Percentiles rank a stretch among this genome's conserved stretches.
Conservation (phyloP, 2,888 invertebrate species). For the Drosophila limbata region DNA sequence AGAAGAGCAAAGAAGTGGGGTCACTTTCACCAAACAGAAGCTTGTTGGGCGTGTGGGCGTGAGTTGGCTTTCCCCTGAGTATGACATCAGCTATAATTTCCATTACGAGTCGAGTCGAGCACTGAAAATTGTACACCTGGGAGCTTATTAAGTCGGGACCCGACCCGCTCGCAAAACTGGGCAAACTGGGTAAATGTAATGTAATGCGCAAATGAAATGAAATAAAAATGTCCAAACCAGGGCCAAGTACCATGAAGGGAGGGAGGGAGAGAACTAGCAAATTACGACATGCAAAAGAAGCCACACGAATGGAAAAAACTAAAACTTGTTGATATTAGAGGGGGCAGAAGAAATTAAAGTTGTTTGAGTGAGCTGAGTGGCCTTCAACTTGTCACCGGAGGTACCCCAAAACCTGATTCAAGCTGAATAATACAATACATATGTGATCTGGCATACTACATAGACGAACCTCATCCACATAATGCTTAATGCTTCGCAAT, state of each 20-base stretch:
- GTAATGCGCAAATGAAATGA: conserved; percentile 79
- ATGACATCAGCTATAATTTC: conserved; percentile 82
- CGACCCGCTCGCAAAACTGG: conserved; percentile 31
- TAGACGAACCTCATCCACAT: conserved; percentile 6
- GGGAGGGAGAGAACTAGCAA: conserved; percentile 16
- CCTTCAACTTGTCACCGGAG: conserved; percentile 11
- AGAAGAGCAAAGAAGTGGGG: conserved; percentile 5
- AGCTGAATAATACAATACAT: conserved; percentile 22
- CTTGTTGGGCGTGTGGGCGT: conserved; percentile 14
- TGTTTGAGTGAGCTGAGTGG: neutral
- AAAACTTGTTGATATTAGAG: conserved; percentile 50
- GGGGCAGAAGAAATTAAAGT: conserved; percentile 1
- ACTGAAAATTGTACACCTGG: conserved; percentile 80
- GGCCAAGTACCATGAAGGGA: neutral
- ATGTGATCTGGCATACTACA: conserved; percentile 2
- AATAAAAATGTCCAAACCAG: conserved; percentile 58
- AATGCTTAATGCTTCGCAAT: conserved; percentile 22
- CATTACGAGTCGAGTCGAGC: conserved; percentile 73
- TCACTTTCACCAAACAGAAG: conserved; percentile 64
- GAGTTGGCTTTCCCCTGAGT: conserved; percentile 62
- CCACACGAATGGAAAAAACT: conserved; percentile 27
- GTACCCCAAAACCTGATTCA: conserved; percentile 1
- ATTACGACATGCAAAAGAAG: conserved; percentile 41
- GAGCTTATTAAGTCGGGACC: conserved; percentile 77
- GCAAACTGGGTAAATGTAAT: conserved; percentile 51